phyloP scores from a whole-genome alignment of 2,113 vertebrate genomes.

The Notarius quadriscutis region DNA sequence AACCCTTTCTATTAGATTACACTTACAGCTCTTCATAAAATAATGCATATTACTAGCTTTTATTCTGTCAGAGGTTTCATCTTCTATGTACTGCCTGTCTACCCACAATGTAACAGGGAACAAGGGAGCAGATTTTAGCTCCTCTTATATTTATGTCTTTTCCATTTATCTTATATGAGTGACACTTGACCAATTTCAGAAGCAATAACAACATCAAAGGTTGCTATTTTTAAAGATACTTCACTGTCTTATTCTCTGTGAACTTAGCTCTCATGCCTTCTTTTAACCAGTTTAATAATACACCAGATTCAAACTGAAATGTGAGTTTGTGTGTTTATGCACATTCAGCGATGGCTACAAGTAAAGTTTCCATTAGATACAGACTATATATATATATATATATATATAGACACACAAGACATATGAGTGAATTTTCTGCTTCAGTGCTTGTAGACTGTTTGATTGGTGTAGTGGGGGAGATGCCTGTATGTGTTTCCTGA shows the following conservation, averaged over 20 bases:
- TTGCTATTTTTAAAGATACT: not conserved
- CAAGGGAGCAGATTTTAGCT: not conserved
- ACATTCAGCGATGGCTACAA: not conserved
- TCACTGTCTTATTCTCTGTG: not conserved
- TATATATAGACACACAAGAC: slow-evolving; percentile 28
- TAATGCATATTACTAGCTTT: slow-evolving; percentile 4
- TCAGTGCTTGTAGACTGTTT: slow-evolving; percentile 21
- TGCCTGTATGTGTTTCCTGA: slow-evolving; percentile 39
- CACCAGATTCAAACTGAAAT: not conserved
- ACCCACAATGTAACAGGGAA: not conserved
- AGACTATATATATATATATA: not conserved
- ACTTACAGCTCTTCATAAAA: slow-evolving; percentile 14
- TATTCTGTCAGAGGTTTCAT: slow-evolving; percentile 17
- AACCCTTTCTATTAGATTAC: slow-evolving; percentile 31
- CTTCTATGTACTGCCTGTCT: not conserved
- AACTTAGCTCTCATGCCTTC: not conserved
- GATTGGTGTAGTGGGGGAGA: slow-evolving; percentile 38
- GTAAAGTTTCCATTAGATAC: slow-evolving; percentile 8
- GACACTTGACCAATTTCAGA: not conserved
- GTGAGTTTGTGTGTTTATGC: not conserved
- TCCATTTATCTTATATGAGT: not conserved
- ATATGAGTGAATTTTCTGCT: slow-evolving; percentile 38
- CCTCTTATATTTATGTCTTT: not conserved
- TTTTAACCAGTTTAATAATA: not conserved
- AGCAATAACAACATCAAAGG: not conserved